phyloP scores from a whole-genome alignment of 2,888 invertebrate genomes.

The Sericinus montela region DNA sequence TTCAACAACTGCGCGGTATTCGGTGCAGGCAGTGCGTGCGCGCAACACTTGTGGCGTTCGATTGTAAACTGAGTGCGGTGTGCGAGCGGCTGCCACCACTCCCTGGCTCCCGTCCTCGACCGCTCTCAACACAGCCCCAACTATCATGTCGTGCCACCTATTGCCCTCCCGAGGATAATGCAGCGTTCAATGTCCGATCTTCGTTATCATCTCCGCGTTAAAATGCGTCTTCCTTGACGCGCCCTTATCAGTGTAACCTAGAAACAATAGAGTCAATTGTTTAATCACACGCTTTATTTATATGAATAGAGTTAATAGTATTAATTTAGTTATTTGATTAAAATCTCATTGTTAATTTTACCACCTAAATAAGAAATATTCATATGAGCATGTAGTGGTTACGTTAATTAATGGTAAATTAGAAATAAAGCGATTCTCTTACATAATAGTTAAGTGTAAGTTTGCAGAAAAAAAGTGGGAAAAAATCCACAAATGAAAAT shows the following conservation, averaged over 20 bases:
- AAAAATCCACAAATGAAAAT: conserved; percentile 59
- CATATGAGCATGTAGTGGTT: too few relatives aligned
- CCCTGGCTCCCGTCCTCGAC: conserved; percentile 68
- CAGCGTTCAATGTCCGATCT: conserved; percentile 56
- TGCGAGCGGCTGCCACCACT: conserved; percentile 55
- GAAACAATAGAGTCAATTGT: conserved; percentile 15
- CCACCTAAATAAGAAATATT: too few relatives aligned
- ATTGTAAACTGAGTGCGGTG: conserved; percentile 65
- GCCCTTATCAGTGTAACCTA: conserved; percentile 30
- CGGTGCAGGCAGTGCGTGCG: conserved; percentile 48
- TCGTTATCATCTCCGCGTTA: conserved; percentile 47
- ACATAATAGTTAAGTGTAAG: conserved; percentile 35
- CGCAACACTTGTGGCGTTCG: conserved; percentile 71
- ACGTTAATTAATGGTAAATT: too few relatives aligned
- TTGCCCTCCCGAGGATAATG: conserved; percentile 66
- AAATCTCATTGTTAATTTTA: too few relatives aligned
- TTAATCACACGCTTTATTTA: not conserved
- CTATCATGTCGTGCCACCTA: conserved; percentile 65
- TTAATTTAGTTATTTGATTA: too few relatives aligned
- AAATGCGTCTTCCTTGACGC: conserved; percentile 32
- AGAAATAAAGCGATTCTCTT: conserved; percentile 23
- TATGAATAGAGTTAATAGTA: too few relatives aligned
- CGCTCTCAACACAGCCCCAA: conserved; percentile 54
- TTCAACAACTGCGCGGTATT: conserved; percentile 41
- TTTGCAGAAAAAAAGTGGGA: conserved; percentile 61